phyloP scores from a whole-genome alignment of 2,888 invertebrate species.

The Chrysodeixis includens region DNA sequence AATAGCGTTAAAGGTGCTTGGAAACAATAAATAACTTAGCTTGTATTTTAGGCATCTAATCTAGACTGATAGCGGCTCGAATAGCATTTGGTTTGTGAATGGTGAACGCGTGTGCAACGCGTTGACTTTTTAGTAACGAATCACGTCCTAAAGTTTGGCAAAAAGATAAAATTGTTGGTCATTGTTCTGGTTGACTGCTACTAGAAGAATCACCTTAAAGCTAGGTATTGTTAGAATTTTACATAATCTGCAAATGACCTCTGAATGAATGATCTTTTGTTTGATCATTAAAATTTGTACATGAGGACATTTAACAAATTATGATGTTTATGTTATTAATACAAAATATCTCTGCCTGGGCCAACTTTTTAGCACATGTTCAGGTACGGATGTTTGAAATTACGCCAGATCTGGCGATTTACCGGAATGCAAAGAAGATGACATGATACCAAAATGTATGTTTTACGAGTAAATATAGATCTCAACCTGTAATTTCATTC shows the following conservation, averaged over 20 bases:
- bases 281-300: neutral
- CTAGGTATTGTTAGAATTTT: neutral
- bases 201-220: too few relatives aligned
- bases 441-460: neutral
- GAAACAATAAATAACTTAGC: neutral
- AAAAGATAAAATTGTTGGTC: neutral
- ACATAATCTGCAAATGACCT: neutral
- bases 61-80: slow-evolving; percentile 6
- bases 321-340: neutral
- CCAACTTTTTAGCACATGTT: neutral
- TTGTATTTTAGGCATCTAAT: neutral
- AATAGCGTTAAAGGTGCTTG: neutral
- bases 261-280: neutral
- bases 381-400: slow-evolving; percentile 4
- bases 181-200: neutral
- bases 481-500: neutral
- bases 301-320: slow-evolving; percentile 1
- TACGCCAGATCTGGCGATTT: neutral
- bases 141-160: neutral
- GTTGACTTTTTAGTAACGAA: neutral
- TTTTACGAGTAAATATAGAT: neutral
- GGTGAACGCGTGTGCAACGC: neutral
- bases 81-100: neutral
- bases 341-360: neutral
- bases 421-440: neutral